phyloP scores from a whole-genome alignment of 2,888 invertebrate species.

The Xanthia togata region DNA sequence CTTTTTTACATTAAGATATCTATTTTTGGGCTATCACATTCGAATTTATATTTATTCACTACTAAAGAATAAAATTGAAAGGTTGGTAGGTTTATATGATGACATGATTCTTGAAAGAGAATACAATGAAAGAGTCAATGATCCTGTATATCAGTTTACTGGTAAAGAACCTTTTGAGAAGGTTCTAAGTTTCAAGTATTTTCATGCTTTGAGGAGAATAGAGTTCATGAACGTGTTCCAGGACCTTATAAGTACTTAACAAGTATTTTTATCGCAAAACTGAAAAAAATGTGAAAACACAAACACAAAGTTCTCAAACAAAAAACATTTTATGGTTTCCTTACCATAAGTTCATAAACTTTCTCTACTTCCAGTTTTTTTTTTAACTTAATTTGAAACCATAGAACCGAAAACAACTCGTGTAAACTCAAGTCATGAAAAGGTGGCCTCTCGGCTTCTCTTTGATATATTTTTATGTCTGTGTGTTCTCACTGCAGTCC shows the following conservation, averaged over 20 bases:
- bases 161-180: slow-evolving; percentile 5
- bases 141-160: slow-evolving; percentile 1
- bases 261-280: no score
- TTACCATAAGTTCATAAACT: not conserved
- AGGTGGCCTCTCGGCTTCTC: not conserved
- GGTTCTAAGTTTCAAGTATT: not conserved
- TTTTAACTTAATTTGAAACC: not conserved
- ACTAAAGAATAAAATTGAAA: slow-evolving; percentile 8
- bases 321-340: no score
- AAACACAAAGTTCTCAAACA: not conserved
- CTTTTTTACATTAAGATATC: not conserved
- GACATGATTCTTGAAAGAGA: slow-evolving; percentile 15
- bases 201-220: not conserved
- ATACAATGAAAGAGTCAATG: not conserved
- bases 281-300: not conserved
- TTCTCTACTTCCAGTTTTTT: not conserved
- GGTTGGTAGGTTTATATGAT: not conserved
- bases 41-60: slow-evolving; percentile 13
- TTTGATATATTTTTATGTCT: not conserved
- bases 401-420: not conserved
- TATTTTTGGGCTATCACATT: not conserved
- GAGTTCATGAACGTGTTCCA: not conserved
- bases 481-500: not conserved
- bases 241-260: not conserved
- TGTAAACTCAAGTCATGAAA: not conserved